phyloP scores from a whole-genome alignment of 2,113 vertebrate species.

The Tupaia chinensis region DNA sequence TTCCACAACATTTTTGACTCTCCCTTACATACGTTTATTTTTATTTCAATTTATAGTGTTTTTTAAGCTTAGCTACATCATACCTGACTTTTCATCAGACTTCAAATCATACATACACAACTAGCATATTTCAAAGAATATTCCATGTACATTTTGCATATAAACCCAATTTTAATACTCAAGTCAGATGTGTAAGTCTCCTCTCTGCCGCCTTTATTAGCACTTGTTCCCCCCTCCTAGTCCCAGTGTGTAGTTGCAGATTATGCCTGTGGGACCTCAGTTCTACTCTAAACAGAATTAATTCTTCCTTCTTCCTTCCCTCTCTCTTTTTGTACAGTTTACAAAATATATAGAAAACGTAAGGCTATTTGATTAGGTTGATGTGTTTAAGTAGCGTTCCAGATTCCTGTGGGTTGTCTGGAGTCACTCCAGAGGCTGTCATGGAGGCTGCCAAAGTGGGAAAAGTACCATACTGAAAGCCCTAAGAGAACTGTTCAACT shows the following conservation, averaged over 20 bases:
- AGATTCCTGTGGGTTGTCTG: background rate
- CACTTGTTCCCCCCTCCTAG: background rate
- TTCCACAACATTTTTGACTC: too few relatives aligned
- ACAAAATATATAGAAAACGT: background rate
- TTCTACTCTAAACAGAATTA: background rate
- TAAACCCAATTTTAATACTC: conserved; percentile 41
- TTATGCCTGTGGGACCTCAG: background rate
- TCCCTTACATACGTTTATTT: background rate
- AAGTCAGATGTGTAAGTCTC: background rate
- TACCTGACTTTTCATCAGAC: conserved; percentile 40
- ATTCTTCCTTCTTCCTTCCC: background rate
- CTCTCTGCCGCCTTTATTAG: background rate
- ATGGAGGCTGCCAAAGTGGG: background rate
- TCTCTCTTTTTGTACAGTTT: background rate
- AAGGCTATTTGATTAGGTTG: background rate
- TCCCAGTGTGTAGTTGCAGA: background rate
- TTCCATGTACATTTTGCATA: background rate
- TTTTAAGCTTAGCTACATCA: background rate
- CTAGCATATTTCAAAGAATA: conserved; percentile 24
- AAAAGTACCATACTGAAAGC: background rate
- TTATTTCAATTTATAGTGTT: background rate
- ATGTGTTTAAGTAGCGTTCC: background rate
- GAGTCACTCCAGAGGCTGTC: background rate
- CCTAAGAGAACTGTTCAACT: background rate
- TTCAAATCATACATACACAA: background rate